Base-by-base conservation (phyloP, 2,113 vertebrate species). In the Onychorhynchus coronatus region DNA sequence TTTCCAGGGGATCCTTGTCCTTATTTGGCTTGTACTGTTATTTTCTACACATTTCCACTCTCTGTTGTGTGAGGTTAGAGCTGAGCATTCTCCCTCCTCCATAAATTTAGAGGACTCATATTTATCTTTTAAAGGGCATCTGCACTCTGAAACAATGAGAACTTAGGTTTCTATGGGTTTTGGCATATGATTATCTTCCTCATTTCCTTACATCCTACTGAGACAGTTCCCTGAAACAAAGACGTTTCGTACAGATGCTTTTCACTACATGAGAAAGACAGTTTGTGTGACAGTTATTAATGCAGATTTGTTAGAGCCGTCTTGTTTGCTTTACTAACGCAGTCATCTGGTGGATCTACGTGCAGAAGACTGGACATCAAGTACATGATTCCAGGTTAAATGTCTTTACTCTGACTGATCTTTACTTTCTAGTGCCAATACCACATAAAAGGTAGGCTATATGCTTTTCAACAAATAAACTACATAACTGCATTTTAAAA, bases 311-410 rank as follows among this genome's bases (percentile, higher is more conserved):
- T 56, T 92, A 73, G 37, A 74, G 14, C 35, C 24, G 73, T 70
- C 86, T 86, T 2, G 1, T 74, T 41, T 76, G 25, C 9, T 37
- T 81, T 71, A 16, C 66, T 89, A 14, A 55, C 91, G 35, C 31
- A 87, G 23, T 89, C n/a, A 18, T 84, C 30, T 59, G 58, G 21
- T 62, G 61, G 30, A 44, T 70, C 50, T 94, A 41, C 6, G 7
- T 97, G 91, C 80, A 81, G 56, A 66, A 84, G 19, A 58, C 55
- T 77, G 47, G 23, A 78, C 77, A 87, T 78, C 89, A 91, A 93
- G 61, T 95, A 91, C 73, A 67, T 9, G 39, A 85, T 95, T 35
- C 21, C 14, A 35, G 79, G 23, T 90, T 39, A 71, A 90, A 88
- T 79, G 30, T 72, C 62, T 91, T 95, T 49, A 50, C 41, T 80